Conservation (phyloP, 64 coral and sea anemone genomes). For the Catalaphyllia jardinei region DNA sequence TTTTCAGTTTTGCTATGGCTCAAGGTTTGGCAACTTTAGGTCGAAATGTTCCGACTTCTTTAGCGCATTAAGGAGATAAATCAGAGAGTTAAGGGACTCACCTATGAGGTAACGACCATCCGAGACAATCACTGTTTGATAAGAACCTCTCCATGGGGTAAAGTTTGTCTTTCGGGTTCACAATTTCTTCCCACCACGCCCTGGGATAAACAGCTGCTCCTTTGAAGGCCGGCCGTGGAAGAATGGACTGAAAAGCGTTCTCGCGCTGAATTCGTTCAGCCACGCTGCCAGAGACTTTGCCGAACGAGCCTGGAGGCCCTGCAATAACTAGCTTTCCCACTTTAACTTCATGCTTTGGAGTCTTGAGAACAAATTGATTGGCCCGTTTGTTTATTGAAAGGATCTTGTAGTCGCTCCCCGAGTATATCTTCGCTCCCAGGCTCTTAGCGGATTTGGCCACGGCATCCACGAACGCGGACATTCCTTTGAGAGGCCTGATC, state of each 20-base stretch:
- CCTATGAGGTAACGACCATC: slow-evolving; percentile 36
- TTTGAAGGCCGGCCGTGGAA: slow-evolving; percentile 32
- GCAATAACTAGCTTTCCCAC: slow-evolving; percentile 36
- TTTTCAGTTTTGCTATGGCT: too few species aligned
- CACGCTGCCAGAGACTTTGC: slow-evolving; percentile 16
- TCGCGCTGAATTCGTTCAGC: slow-evolving; percentile 33
- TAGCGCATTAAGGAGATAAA: too few species aligned
- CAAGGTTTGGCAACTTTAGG: too few species aligned
- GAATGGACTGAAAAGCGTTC: slow-evolving; percentile 22
- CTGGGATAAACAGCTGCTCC: slow-evolving; percentile 25
- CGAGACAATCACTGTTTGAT: slow-evolving; percentile 50
- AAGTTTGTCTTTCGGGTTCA: background rate
- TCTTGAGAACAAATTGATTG: background rate
- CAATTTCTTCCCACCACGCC: slow-evolving; percentile 48
- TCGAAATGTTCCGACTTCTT: too few species aligned
- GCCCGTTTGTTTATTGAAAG: background rate
- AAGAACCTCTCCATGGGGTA: slow-evolving; percentile 44
- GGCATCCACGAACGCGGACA: slow-evolving; percentile 16
- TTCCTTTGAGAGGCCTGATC: slow-evolving; percentile 2
- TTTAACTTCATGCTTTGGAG: background rate
- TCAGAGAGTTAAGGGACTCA: background rate
- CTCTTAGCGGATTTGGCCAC: background rate
- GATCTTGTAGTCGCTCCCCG: background rate
- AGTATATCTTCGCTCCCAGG: background rate
- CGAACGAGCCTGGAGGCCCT: slow-evolving; percentile 24